Evolutionary conservation across 2,797 vertebrate genomes (phyloP).

Genomic region (Pangasius krempfi): DNA sequence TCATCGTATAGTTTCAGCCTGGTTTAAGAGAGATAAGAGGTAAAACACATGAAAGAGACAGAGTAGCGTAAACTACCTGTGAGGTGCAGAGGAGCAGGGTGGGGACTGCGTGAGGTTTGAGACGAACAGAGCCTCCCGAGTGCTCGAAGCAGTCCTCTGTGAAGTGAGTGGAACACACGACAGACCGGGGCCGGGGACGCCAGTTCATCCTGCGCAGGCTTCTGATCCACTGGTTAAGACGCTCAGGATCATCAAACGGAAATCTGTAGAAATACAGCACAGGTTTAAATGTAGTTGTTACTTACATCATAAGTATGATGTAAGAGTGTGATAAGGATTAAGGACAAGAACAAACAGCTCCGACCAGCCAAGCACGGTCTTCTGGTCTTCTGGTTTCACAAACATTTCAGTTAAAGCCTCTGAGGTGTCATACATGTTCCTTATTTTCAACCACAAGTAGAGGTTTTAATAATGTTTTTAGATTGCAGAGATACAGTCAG

Average conservation of each 20-base stretch:
- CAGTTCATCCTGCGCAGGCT: slow-evolving; percentile 43
- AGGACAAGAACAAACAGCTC: background rate
- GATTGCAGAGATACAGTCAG: background rate
- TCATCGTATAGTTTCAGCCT: background rate
- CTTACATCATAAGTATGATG: background rate
- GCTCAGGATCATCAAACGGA: slow-evolving; percentile 46
- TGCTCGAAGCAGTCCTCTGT: slow-evolving; percentile 50
- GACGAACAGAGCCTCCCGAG: slow-evolving; percentile 19
- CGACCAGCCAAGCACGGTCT: background rate
- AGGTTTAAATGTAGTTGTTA: background rate
- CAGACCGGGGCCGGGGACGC: slow-evolving; percentile 46
- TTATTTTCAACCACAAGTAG: background rate
- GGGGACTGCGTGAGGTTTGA: slow-evolving; percentile 45
- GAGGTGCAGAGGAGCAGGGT: slow-evolving; percentile 45
- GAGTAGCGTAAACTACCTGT: slow-evolving; percentile 26
- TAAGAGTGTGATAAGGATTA: background rate
- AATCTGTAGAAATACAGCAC: slow-evolving; percentile 33
- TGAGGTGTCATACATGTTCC: too few relatives aligned
- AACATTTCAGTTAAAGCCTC: background rate
- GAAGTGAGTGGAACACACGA: slow-evolving; percentile 51
- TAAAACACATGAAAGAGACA: background rate
- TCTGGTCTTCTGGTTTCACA: background rate
- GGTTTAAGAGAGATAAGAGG: background rate
- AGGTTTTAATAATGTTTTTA: background rate
- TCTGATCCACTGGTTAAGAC: slow-evolving; percentile 50